phyloP scores from a whole-genome alignment of 1,140 invertebrate species.

The Drosophila carrolli region DNA sequence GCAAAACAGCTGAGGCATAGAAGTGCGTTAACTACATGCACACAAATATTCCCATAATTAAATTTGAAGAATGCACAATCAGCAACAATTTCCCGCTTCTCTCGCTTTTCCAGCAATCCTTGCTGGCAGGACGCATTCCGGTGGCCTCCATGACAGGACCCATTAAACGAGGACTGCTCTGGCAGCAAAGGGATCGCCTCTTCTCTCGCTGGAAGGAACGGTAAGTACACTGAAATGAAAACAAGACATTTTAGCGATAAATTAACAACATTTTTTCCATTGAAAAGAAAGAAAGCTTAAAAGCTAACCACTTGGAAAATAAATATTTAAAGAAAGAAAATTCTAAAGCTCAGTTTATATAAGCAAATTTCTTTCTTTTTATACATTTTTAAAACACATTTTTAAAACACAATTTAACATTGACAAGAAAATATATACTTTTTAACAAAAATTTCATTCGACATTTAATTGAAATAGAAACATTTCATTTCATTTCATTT shows the following conservation, averaged over 20 bases:
- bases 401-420: no score
- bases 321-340: no score
- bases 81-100: constrained; percentile 57
- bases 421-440: no score
- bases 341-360: no score
- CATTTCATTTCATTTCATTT: background rate
- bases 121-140: constrained; percentile 84
- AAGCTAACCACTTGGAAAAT: no score
- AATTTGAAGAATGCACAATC: constrained; percentile 65
- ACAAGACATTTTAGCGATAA: no score
- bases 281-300: no score
- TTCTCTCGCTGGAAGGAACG: constrained; percentile 90
- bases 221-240: constrained; percentile 54
- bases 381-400: no score
- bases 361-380: no score
- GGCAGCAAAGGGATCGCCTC: constrained; percentile 88
- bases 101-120: constrained; percentile 83
- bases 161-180: constrained; percentile 88
- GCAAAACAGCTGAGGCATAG: constrained; percentile 68
- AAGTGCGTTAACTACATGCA: constrained; percentile 32
- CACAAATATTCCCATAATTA: constrained; percentile 54
- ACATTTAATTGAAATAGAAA: no score
- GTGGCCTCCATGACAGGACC: constrained; percentile 85
- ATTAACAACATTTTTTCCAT: no score
- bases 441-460: no score